Base-by-base conservation (phyloP, 2,113 vertebrate genomes). In the Puntigrus tetrazona region DNA sequence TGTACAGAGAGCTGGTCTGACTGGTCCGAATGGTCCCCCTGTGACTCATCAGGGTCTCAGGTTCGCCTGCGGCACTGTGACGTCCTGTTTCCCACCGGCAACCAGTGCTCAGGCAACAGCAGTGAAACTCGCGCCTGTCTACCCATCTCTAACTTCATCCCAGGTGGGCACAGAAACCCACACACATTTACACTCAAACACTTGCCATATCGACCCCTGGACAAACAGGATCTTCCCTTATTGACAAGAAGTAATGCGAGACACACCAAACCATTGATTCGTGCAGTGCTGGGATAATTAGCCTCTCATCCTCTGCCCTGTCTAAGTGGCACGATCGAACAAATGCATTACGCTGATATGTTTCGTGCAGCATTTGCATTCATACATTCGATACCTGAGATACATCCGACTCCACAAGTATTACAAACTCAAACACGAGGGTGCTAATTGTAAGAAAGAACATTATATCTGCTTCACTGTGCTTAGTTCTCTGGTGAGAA, bases 21-120 rank as follows among this genome's bases (percentile, higher is more conserved):
- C 85, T 99, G 98, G 98, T 98, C 97, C 0, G 92, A 94, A 83
- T 99, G 98, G 98, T 96, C 97, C 0, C 92, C 90, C n/a, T 99
- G 98, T 0, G 95, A 97, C 81, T 89, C 94, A 0, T 94, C 94
- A 0, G 95, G 97, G 0, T 22, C 91, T 86, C 97, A 98, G 91
- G 85, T 92, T 81, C 97, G 97, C 0, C 31, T 92, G 36, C 97
- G 98, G 41, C 97, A 96, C 86, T 99, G 98, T 47, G 85, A 96
- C 63, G 89, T 97, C 50, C 90, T 97, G 43, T 99, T 99, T 85
- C 98, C 98, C 0, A 95, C 96, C 87, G 96, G 96, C 75, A 95
- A 93, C 91, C 97, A 98, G 92, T 99, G 98, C 89, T 95, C 93
- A 0, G 98, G 97, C 80, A 99, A 99, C 87, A 90, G 89, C 89